Base-by-base conservation (phyloP, 2,888 invertebrate genomes). In the Formica aserva region DNA sequence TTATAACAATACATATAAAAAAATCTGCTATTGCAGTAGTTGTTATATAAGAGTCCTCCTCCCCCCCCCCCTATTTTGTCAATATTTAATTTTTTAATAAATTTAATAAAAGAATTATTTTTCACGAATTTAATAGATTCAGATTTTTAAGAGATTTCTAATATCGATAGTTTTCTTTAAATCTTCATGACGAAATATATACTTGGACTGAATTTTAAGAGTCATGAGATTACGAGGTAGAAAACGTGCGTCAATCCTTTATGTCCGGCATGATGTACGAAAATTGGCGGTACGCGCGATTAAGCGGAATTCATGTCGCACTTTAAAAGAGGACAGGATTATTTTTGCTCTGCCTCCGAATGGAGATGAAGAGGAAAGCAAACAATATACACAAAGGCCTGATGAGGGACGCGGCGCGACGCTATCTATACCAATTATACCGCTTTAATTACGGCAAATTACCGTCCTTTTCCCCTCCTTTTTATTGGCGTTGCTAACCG, bases 361-460 rank as follows among this genome's bases (percentile, higher is more conserved):
- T 38, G n/a, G 38, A 52, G 45, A 29, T 32, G 26, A 57, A 35
- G 52, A 45, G 48, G n/a, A 66, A 62, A 57, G 18, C 38, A 57
- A 38, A 65, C 65, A 52, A 52, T 52, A 52, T n/a, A 52, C 2
- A 76, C 65, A 76, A 76, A 76, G 52, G 62, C 62, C 15, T n/a
- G 48, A 18, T 9, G 35, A 55, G 52, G 48, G 71, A 71, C 55
- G 18, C 15, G 75, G 13, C 77, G 69, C 85, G 75, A 67, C 84
- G 80, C 86, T 89, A 88, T 88, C 89, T 82, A 82, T 85, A 84
- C 88, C 88, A 90, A 91, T 88, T 90, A 88, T 83, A 77, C 85
- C 57, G 63, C 82, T 84, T 85, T 91, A 91, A 91, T 91, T 91
- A 88, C 75, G 77, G 83, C 85, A 78, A 88, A 90, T 88, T 90